Evolutionary conservation across 1,140 invertebrate species (phyloP).

Genomic region (Drosophila miranda): DNA sequence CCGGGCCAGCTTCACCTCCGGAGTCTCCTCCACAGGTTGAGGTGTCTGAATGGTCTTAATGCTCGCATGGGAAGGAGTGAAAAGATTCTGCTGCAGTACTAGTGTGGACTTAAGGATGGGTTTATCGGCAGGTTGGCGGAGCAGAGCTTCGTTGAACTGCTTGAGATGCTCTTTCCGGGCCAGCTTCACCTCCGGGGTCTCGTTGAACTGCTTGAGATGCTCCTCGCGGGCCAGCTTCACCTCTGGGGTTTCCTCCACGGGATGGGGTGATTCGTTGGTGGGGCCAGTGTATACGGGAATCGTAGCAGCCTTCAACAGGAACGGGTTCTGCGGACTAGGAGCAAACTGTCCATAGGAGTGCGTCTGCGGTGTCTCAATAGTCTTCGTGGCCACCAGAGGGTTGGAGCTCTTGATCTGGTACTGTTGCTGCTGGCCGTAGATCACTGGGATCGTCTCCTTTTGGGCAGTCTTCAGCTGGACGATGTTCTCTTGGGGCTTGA

Average conservation of each 20-base stretch:
- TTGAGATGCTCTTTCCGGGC: slow-evolving; percentile 69
- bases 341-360: slow-evolving; percentile 31
- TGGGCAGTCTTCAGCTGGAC: neutral
- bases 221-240: slow-evolving; percentile 64
- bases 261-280: neutral
- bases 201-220: slow-evolving; percentile 61
- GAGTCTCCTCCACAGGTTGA: slow-evolving; percentile 52
- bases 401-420: slow-evolving; percentile 2
- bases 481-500: slow-evolving; percentile 14
- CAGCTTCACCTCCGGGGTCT: slow-evolving; percentile 56
- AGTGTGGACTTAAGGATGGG: slow-evolving; percentile 18
- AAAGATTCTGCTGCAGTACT: slow-evolving; percentile 25
- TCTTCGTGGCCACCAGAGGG: neutral
- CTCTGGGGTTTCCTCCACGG: slow-evolving; percentile 58
- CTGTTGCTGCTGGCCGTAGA: slow-evolving; percentile 23
- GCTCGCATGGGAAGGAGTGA: neutral
- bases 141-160: slow-evolving; percentile 57
- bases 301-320: slow-evolving; percentile 2
- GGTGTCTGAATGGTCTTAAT: slow-evolving; percentile 28
- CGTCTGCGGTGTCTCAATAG: slow-evolving; percentile 26
- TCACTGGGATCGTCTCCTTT: slow-evolving; percentile 6
- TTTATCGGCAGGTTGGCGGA: slow-evolving; percentile 24
- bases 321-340: neutral
- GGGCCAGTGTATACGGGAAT: no score
- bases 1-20: slow-evolving; percentile 64